These are phyloP conservation scores for Microplitis manilae DNA, from an alignment of 2,888 invertebrate species.

Conservation along the genomic window DNA sequence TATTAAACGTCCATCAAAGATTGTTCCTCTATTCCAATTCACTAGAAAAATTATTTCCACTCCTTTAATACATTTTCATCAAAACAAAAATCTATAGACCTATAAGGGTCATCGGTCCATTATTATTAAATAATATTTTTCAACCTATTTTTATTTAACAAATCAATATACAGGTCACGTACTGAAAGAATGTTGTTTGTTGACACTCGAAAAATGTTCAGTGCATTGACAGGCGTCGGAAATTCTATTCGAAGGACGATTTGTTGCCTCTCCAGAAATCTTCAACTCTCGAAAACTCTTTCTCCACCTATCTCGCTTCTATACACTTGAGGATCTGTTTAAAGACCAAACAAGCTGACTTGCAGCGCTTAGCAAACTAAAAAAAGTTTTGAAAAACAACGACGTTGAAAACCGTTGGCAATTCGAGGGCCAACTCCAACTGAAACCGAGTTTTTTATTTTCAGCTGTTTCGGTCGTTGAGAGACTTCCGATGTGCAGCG, in stretches of 20 bases:
- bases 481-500: conserved; percentile 24
- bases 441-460: neutral
- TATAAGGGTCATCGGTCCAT: no score
- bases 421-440: no score
- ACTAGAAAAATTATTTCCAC: no score
- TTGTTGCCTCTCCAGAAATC: conserved; percentile 28
- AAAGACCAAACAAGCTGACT: neutral
- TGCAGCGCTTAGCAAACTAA: neutral
- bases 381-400: no score
- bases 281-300: conserved; percentile 44
- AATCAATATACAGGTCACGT: neutral
- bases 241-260: conserved; percentile 43
- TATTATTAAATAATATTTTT: no score
- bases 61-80: no score
- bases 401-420: no score
- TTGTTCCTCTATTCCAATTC: no score
- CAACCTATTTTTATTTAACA: neutral
- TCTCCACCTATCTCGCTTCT: neutral
- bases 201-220: conserved; percentile 9
- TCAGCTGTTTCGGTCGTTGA: conserved; percentile 43
- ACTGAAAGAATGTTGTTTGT: conserved; percentile 1
- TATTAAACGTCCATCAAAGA: no score
- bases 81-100: no score
- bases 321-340: conserved; percentile 1
- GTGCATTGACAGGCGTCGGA: conserved; percentile 39